Percentiles rank a stretch among this genome's conserved stretches.
These are phyloP conservation scores for Melangyna quadrimaculata DNA, from an alignment of 2,888 invertebrate species.

Conservation along the genomic window DNA sequence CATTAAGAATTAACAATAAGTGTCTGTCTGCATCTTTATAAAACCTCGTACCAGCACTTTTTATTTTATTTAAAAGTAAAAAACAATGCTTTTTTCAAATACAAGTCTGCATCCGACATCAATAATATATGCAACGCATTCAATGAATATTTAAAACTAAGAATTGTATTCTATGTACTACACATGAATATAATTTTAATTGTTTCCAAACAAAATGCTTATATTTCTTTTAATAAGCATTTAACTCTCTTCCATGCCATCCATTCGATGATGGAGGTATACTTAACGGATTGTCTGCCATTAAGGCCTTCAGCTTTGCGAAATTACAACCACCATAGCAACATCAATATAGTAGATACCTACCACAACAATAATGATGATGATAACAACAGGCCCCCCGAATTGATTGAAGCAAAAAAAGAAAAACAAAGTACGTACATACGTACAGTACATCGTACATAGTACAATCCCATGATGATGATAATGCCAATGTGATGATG, in stretches of 20 bases:
- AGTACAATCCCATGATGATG: conserved; percentile 26
- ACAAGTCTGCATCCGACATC: not conserved
- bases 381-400: conserved; percentile 51
- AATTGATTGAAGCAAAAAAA: conserved; percentile 55
- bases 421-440: too few relatives aligned
- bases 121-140: not conserved
- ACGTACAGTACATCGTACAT: too few relatives aligned
- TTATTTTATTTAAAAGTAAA: not conserved
- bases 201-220: conserved; percentile 39
- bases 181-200: conserved; percentile 24
- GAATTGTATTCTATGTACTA: not conserved
- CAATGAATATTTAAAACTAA: not conserved
- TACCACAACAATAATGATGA: conserved; percentile 31
- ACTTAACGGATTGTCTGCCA: conserved; percentile 17
- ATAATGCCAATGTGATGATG: conserved; percentile 33
- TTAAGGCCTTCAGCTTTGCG: conserved; percentile 3
- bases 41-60: not conserved
- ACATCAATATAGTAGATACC: not conserved
- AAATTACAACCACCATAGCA: not conserved
- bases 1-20: not conserved
- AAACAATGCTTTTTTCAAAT: not conserved
- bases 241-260: conserved; percentile 15
- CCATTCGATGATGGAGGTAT: not conserved
- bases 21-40: not conserved
- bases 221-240: conserved; percentile 31